phyloP scores from a whole-genome alignment of 2,888 invertebrate genomes.

The Meliscaeva auricollis region DNA sequence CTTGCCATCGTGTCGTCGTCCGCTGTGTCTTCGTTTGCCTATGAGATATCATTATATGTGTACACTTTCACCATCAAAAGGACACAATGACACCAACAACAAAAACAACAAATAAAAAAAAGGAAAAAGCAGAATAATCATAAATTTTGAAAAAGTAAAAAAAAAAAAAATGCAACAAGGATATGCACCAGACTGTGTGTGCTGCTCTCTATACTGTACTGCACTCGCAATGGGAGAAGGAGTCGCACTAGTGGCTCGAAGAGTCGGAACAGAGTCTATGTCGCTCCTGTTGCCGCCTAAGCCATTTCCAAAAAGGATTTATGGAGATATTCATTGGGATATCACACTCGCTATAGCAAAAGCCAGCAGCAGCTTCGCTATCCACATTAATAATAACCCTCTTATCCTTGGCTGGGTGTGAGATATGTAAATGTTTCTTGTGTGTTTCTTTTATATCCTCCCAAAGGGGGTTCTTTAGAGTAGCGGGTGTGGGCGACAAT shows the following conservation, averaged over 20 bases:
- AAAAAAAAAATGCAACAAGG: conserved; percentile 64
- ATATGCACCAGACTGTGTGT: conserved; percentile 44
- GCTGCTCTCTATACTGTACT: too few species aligned
- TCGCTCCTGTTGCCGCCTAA: conserved; percentile 65
- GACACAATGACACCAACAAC: conserved; percentile 28
- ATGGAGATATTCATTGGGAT: conserved; percentile 76
- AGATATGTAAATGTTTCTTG: conserved; percentile 64
- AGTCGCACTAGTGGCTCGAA: not conserved
- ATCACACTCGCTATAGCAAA: conserved; percentile 59
- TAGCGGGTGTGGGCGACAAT: conserved; percentile 69
- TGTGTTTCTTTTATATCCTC: not conserved
- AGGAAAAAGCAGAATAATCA: conserved; percentile 69
- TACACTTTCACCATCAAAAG: conserved; percentile 27
- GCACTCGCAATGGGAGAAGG: conserved; percentile 52
- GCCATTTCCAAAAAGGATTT: conserved; percentile 75
- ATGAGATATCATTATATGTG: conserved; percentile 64
- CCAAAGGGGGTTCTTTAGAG: not conserved
- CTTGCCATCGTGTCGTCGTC: not conserved
- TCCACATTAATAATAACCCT: conserved; percentile 74
- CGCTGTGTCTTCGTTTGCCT: conserved; percentile 31
- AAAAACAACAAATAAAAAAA: conserved; percentile 45
- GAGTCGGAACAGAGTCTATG: conserved; percentile 56
- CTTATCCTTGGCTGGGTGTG: conserved; percentile 50
- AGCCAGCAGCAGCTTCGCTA: conserved; percentile 51
- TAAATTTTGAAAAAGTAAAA: conserved; percentile 52